These are phyloP conservation scores for Stomatorhinus walkeri DNA, from an alignment of 2,797 vertebrate species.

Conservation along the genomic window DNA sequence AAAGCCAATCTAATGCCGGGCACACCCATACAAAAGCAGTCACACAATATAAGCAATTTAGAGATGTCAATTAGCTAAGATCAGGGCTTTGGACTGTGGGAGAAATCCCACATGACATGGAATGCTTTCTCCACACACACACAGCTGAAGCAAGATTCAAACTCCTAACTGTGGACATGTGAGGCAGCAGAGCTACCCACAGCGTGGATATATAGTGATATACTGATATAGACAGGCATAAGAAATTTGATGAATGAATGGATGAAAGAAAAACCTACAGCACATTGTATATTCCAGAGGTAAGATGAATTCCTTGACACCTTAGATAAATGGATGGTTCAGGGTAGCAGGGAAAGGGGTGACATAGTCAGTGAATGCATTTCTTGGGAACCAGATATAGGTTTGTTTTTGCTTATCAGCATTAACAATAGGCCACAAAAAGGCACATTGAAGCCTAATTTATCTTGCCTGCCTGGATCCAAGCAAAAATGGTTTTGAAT, in stretches of 20 bases:
- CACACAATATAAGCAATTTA: background rate
- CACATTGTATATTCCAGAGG: conserved; percentile 4
- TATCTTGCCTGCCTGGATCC: background rate
- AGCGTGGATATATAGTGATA: background rate
- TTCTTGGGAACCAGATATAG: background rate
- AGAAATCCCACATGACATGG: background rate
- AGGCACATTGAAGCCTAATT: background rate
- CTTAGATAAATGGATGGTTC: conserved; percentile 6
- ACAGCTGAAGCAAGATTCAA: background rate
- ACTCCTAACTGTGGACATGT: background rate
- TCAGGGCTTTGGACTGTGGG: background rate
- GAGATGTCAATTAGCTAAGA: background rate
- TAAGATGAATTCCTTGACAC: conserved; percentile 4
- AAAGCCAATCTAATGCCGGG: background rate
- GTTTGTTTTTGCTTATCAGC: conserved; percentile 9
- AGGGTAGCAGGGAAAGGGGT: background rate
- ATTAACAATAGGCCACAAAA: background rate
- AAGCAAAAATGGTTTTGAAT: background rate
- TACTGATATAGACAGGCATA: conserved; percentile 9
- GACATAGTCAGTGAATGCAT: background rate
- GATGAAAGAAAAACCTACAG: background rate
- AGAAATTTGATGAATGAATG: conserved; percentile 1
- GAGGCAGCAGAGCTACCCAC: background rate
- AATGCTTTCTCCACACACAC: background rate
- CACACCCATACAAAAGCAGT: background rate